Evolutionary conservation across 2,113 vertebrate species (phyloP), one percentile per base, ranked within the genome.

Genomic region (Alectura lathami): DNA sequence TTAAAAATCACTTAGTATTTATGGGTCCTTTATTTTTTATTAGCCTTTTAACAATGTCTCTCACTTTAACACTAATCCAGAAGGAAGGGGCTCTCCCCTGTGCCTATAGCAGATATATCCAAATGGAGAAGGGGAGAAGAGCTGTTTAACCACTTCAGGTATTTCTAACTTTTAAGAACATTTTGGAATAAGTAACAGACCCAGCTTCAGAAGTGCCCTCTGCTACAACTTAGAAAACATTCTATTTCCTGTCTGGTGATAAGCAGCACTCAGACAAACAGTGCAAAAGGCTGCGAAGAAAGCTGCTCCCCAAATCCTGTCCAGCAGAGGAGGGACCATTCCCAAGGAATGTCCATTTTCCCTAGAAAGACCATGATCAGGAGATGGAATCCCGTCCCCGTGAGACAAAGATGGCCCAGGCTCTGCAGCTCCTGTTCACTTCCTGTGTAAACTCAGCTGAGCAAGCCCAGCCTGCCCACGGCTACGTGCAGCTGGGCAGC

Each of bases 1-100:
- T 97, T 96, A 94, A 97, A 98, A 98, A 96, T 92, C 97, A 97
- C 93, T 97, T 97, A 94, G 88, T 89, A 97, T 98, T 97, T 98
- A 97, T 97, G 78, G 91, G 73, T 96, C 77, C 91, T 93, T 96
- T 82, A 88, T 96, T 97, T 97, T 97, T 98, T 97, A 98, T 97
- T 97, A 96, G 96, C 86, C 88, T 96, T 97, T 98, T 97, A 98
- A 96, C 94, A 88, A 83, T 81, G 93, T 95, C 94, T 97, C 96
- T 97, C 93, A 82, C 94, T 97, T 97, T 96, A 97, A 94, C 95
- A 64, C 69, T 96, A 95, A 92, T 97, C 96, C 96, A 93, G 91
- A 94, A 51, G 60, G 92, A 95, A 91, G 36, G 74, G 59, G 74
- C 59, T 96, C 95, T 96, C 86, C 87, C 43, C 69, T 72, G 60